Percentiles rank a stretch among this genome's conserved stretches.
Conservation (phyloP, 2,113 vertebrate species). For the Fulmarus glacialis region DNA sequence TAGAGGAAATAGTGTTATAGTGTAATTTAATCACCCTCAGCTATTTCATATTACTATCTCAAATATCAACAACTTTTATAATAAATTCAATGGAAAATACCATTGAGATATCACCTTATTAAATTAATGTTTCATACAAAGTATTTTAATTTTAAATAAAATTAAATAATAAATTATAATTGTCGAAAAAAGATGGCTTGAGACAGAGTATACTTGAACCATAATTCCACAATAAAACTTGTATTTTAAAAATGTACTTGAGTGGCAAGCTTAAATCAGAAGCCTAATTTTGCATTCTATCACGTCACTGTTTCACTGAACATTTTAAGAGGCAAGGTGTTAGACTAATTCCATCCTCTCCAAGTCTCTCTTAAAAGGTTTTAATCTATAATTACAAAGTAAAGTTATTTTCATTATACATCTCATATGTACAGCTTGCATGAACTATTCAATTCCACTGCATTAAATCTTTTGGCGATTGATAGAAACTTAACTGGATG, state of each 20-base stretch:
- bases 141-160: conserved; percentile 50
- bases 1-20: not conserved
- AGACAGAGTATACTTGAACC: not conserved
- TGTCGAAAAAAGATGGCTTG: not conserved
- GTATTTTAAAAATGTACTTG: not conserved
- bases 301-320: not conserved
- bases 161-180: conserved; percentile 31
- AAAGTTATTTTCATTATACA: not conserved
- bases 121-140: conserved; percentile 41
- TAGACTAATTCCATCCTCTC: not conserved
- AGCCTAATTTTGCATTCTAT: not conserved
- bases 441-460: not conserved
- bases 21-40: not conserved
- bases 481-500: not conserved
- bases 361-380: not conserved
- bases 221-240: not conserved
- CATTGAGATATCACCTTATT: conserved; percentile 41
- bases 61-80: conserved; percentile 8
- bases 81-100: conserved; percentile 56
- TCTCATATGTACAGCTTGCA: not conserved
- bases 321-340: not conserved
- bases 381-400: not conserved
- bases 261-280: not conserved
- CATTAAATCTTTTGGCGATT: not conserved
- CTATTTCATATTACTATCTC: not conserved